These are phyloP conservation scores for Gephyroberyx darwinii DNA, from an alignment of 2,797 vertebrate genomes.

Conservation along the genomic window DNA sequence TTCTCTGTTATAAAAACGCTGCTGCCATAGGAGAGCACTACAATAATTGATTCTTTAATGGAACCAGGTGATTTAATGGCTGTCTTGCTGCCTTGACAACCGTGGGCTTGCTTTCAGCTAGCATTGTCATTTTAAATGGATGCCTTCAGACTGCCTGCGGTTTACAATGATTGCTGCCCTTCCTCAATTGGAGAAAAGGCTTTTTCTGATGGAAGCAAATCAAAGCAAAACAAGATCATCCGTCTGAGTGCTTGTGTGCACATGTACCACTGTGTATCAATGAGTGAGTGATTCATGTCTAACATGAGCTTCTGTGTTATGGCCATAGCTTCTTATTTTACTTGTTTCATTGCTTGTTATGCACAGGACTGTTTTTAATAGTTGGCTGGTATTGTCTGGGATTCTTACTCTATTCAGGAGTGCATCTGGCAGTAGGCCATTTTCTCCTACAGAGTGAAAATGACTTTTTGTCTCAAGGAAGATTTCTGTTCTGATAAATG, in stretches of 20 bases:
- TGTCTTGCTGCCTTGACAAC: slow-evolving; percentile 86
- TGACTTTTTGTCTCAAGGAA: slow-evolving; percentile 45
- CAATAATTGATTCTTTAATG: slow-evolving; percentile 98
- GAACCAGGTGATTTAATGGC: slow-evolving; percentile 93
- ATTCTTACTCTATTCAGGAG: slow-evolving; percentile 40
- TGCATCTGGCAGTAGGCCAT: slow-evolving; percentile 43
- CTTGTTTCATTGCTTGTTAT: slow-evolving; percentile 44
- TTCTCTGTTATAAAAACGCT: slow-evolving; percentile 83
- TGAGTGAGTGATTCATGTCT: slow-evolving; percentile 27
- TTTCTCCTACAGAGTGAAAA: slow-evolving; percentile 42
- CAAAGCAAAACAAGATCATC: slow-evolving; percentile 55
- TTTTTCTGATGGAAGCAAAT: slow-evolving; percentile 66
- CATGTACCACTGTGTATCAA: neutral
- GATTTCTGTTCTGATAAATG: slow-evolving; percentile 50
- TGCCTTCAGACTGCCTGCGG: slow-evolving; percentile 84
- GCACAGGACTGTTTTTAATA: slow-evolving; percentile 47
- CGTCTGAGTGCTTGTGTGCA: slow-evolving; percentile 29
- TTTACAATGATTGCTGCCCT: slow-evolving; percentile 66
- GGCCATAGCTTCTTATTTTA: slow-evolving; percentile 37
- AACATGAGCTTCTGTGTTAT: slow-evolving; percentile 36
- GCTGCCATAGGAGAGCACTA: slow-evolving; percentile 83
- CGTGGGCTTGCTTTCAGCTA: slow-evolving; percentile 86
- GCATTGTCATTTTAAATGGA: slow-evolving; percentile 84
- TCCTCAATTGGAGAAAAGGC: slow-evolving; percentile 53
- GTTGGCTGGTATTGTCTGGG: slow-evolving; percentile 38